Percentiles rank a stretch among this genome's conserved stretches.
Evolutionary conservation across 2,797 vertebrate species (phyloP).

Genomic region (Pyrocephalus nanus): DNA sequence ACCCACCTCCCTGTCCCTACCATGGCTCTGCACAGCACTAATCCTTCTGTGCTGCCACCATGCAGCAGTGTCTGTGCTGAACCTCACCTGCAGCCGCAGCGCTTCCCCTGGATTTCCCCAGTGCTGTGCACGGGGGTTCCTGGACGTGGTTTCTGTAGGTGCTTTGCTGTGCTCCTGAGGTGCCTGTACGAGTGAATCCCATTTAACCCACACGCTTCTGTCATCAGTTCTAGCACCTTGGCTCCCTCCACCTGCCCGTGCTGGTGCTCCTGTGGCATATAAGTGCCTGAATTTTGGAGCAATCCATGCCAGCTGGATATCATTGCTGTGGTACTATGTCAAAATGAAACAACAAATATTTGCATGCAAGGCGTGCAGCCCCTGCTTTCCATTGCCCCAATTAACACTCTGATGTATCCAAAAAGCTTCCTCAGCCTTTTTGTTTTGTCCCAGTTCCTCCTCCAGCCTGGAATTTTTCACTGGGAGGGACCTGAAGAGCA

Average conservation of each 20-base stretch:
- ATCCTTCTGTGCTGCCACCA: rapidly evolving
- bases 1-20: background rate
- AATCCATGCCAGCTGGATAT: background rate
- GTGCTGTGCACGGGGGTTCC: rapidly evolving
- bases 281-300: background rate
- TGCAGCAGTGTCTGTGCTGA: background rate
- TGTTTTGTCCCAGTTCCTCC: background rate
- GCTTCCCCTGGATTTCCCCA: background rate
- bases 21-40: background rate
- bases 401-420: background rate
- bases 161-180: background rate
- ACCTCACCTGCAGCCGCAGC: background rate
- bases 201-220: background rate
- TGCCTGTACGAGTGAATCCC: background rate
- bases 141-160: background rate
- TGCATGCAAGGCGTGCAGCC: background rate
- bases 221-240: background rate
- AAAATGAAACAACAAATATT: background rate
- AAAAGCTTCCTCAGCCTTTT: background rate
- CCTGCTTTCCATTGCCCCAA: background rate
- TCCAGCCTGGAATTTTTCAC: background rate
- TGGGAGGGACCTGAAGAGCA: background rate
- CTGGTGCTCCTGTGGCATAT: background rate
- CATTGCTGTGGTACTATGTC: background rate
- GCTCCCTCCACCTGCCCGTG: background rate